Evolutionary conservation across 2,113 vertebrate species (phyloP).

Genomic region (Daubentonia madagascariensis): DNA sequence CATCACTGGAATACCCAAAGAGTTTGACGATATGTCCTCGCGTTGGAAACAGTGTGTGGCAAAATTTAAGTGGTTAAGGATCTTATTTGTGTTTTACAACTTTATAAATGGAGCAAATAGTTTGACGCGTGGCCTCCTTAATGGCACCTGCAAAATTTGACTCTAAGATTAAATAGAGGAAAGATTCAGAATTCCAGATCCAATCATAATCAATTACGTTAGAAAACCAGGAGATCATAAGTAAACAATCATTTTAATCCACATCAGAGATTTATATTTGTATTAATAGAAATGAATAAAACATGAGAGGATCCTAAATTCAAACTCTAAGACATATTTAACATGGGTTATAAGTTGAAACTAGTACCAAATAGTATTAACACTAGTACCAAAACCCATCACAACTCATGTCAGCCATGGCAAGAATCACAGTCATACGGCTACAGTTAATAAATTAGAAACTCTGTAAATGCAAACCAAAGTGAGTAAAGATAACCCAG

Average conservation of each 20-base stretch:
- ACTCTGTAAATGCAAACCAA: background rate
- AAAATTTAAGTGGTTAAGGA: conserved; percentile 8
- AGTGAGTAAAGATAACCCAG: background rate
- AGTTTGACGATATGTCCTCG: background rate
- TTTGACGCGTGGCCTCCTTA: background rate
- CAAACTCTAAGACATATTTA: background rate
- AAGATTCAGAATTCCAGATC: conserved; percentile 4
- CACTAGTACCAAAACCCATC: background rate
- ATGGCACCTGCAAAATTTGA: background rate
- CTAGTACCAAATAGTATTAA: background rate
- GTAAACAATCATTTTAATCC: conserved; percentile 13
- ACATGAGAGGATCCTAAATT: background rate
- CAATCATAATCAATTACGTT: background rate
- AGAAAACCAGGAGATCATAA: conserved; percentile 5
- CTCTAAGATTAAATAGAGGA: background rate
- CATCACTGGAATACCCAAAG: background rate
- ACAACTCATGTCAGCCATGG: background rate
- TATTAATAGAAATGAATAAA: background rate
- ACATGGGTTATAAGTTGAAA: background rate
- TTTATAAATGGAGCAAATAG: conserved; percentile 34
- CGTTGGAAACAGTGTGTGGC: background rate
- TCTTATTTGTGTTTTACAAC: background rate
- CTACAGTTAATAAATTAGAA: background rate
- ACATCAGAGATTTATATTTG: background rate
- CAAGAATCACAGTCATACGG: background rate